Evolutionary conservation across 2,113 vertebrate species (phyloP), one percentile per base, ranked within the genome.

Genomic region (Caranx ignobilis): DNA sequence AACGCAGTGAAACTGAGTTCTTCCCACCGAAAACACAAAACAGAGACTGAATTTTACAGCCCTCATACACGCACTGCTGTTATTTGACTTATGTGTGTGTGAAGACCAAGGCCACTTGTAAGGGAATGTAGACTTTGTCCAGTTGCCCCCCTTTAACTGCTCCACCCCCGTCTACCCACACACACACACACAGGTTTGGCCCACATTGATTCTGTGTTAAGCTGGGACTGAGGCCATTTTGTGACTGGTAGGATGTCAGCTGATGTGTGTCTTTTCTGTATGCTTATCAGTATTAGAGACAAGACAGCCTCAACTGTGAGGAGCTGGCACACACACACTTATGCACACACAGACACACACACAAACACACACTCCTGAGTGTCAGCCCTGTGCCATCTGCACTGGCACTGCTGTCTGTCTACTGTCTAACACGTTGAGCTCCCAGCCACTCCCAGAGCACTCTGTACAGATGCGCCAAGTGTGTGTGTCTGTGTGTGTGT

Each of bases 111-210:
- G 94, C 90, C 91, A 90, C 77, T 85, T 72, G 78, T 83, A 85
- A 83, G 88, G 82, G 89, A 95, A 88, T 91, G 86, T 88, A 95
- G 94, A 95, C 94, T 95, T 95, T 95, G 95, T 87, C 81, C 93
- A 88, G 73, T 87, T 86, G 79, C 50, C 91, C 88, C 84, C 78
- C 52, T 72, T 71, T 71, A 19, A 85, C 71, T 19, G 63, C 73
- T 84, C 88, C 88, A 81, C 90, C 88, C 85, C 89, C 72, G 76
- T 81, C 13, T 39, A 87, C n/a, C 68, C 77, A 81, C 73, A 85
- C 71, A 78, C 67, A 34, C 41, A 67, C 81, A 72, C 73, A 87
- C 71, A 1, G 13, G 39, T 82, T 84, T 83, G 77, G 48, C 73
- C 71, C 71, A 82, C 73, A 85, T 71, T 87, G 82, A 89, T 79